Conservation (phyloP, 2,888 invertebrate species). For the Habroteleia sp. region DNA sequence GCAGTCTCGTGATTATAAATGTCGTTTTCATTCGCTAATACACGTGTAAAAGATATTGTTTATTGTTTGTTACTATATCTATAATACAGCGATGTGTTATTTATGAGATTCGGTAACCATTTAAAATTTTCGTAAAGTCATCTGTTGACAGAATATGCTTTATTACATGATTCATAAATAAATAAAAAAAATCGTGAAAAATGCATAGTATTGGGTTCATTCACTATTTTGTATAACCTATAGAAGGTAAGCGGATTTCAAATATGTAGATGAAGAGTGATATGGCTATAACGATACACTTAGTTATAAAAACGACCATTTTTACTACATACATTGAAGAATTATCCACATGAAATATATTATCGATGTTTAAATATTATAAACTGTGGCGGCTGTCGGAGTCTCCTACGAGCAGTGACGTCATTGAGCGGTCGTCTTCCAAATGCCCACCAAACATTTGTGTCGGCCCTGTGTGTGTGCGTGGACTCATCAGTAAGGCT, state of each 20-base stretch:
- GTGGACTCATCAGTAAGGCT: too few species aligned
- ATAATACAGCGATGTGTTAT: conserved; percentile 34
- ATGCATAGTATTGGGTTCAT: conserved; percentile 8
- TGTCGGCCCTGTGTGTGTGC: too few species aligned
- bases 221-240: conserved; percentile 19
- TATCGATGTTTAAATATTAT: too few species aligned
- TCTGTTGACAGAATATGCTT: conserved; percentile 34
- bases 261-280: conserved; percentile 39
- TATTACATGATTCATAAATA: conserved; percentile 41
- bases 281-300: conserved; percentile 16
- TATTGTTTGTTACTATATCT: conserved; percentile 4
- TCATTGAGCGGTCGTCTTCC: too few species aligned
- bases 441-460: too few species aligned
- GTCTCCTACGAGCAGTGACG: too few species aligned
- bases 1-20: conserved; percentile 27
- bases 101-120: conserved; percentile 33
- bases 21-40: conserved; percentile 14
- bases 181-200: conserved; percentile 30
- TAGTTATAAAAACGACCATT: conserved; percentile 33
- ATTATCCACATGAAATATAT: conserved; percentile 1
- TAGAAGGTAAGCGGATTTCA: conserved; percentile 40
- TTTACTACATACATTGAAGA: conserved; percentile 18
- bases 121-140: conserved; percentile 36
- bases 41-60: conserved; percentile 11
- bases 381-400: too few species aligned